Base-by-base conservation (phyloP, 2,888 invertebrate species). In the Schizaphis graminum region DNA sequence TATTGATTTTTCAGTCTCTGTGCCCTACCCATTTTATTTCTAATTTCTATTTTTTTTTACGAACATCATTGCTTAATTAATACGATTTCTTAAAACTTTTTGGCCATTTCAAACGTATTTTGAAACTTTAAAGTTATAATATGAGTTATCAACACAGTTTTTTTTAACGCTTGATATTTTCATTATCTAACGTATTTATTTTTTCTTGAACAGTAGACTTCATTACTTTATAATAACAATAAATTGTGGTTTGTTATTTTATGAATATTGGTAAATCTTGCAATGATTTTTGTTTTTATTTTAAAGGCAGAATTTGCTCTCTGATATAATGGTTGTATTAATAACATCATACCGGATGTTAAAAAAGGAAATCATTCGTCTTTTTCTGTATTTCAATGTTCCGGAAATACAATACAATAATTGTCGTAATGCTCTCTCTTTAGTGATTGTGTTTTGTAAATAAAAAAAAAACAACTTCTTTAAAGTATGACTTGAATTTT, bases 331-430 rank as follows among this genome's bases (percentile, higher is more conserved):
- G 77, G 77, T 77, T 91, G 49, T 35, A 77, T 77, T 77, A 53
- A 91, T 91, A 77, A 24, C 77, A 77, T 91, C 49, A 28, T 35
- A 35, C 91, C 91, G 91, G 91, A 91, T 77, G 91, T 91, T 91
- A 35, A 41, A 26, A 91, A 77, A 91, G 91, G 91, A 91, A 91
- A 77, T 77, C 77, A 13, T 91, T 91, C 49, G 91, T 91, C 77
- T 91, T 91, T 77, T 26, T 53, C 35, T 61, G 21, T 67, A 90
- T 67, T 90, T 61, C 8, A 21, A 35, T 77, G 35, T 8, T 77
- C 35, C 77, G 77, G 77, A 77, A 35, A 35, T 77, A 77, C 77
- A 77, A 77, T 35, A 77, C 77, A 77, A 77, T 77, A 35, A 77
- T 35, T 77, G 49, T 91, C 35, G 67, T 53, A 53, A n/a, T 35